Conservation (phyloP, 2,113 vertebrate species). For the Protomyctophum bolini region DNA sequence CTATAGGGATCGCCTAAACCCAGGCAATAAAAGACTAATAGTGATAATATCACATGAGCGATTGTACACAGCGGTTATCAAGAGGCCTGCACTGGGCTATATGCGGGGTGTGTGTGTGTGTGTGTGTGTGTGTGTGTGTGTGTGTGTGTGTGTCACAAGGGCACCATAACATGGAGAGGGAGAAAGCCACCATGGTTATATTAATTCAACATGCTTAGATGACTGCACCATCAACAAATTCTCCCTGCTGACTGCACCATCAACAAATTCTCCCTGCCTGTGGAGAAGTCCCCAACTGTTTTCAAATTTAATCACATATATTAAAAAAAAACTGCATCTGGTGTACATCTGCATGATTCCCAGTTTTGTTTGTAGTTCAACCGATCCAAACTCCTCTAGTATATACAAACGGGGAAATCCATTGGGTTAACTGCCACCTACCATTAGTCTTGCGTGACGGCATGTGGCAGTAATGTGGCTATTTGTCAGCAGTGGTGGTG, state of each 20-base stretch:
- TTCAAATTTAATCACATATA: slow-evolving; percentile 60
- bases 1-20: background rate
- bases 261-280: slow-evolving; percentile 45
- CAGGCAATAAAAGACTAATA: slow-evolving; percentile 13
- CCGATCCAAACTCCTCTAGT: slow-evolving; percentile 15
- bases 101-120: too few relatives aligned
- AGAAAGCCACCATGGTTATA: slow-evolving; percentile 28
- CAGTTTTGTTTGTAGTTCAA: slow-evolving; percentile 18
- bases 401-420: slow-evolving; percentile 14
- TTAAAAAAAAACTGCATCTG: slow-evolving; percentile 38
- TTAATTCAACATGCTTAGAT: slow-evolving; percentile 28
- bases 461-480: slow-evolving; percentile 78
- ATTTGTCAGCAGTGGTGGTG: slow-evolving; percentile 69
- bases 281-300: slow-evolving; percentile 36
- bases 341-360: slow-evolving; percentile 22
- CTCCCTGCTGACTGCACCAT: slow-evolving; percentile 50
- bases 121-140: too few relatives aligned
- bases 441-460: slow-evolving; percentile 71
- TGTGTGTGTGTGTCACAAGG: slow-evolving; percentile 3
- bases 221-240: slow-evolving; percentile 55
- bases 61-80: slow-evolving; percentile 19
- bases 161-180: slow-evolving; percentile 42
- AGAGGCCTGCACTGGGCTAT: slow-evolving; percentile 18
- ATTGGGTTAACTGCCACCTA: slow-evolving; percentile 38
- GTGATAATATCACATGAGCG: slow-evolving; percentile 1